Conservation (phyloP, 2,113 vertebrate genomes). For the Nothoprocta pentlandii region DNA sequence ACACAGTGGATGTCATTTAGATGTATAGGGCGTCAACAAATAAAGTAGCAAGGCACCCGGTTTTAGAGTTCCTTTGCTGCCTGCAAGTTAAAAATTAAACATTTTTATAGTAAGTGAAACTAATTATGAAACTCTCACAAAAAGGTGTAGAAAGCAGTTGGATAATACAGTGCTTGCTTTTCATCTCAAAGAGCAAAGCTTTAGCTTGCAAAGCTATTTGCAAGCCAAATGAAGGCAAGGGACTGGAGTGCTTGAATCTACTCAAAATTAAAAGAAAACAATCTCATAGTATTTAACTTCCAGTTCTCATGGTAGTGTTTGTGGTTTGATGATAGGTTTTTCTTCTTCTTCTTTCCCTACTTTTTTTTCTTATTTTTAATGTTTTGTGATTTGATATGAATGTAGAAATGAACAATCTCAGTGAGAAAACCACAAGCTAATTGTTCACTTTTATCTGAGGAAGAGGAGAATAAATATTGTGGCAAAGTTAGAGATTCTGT, state of each 20-base stretch:
- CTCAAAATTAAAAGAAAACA: not conserved
- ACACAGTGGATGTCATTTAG: not conserved
- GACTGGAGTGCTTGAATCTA: not conserved
- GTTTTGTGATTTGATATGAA: not conserved
- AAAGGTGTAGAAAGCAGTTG: not conserved
- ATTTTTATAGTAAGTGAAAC: not conserved
- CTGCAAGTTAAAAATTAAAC: constrained; percentile 25
- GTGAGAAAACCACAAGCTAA: constrained; percentile 29
- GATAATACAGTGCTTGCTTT: not conserved
- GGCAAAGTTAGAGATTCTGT: constrained; percentile 34
- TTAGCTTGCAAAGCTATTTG: not conserved
- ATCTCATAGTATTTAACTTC: not conserved
- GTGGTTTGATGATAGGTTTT: not conserved
- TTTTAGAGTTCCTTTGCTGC: constrained; percentile 32
- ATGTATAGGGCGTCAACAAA: constrained; percentile 8
- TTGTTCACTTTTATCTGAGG: constrained; percentile 36
- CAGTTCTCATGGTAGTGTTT: not conserved
- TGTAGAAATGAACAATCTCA: not conserved
- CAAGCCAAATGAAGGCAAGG: not conserved
- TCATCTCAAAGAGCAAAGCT: not conserved
- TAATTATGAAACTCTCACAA: not conserved
- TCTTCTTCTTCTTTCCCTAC: not conserved
- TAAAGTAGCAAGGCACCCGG: not conserved
- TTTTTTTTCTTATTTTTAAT: not conserved
- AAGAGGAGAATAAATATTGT: constrained; percentile 8